Base-by-base conservation (phyloP, 64 coral and sea anemone genomes). In the Actinia equina region DNA sequence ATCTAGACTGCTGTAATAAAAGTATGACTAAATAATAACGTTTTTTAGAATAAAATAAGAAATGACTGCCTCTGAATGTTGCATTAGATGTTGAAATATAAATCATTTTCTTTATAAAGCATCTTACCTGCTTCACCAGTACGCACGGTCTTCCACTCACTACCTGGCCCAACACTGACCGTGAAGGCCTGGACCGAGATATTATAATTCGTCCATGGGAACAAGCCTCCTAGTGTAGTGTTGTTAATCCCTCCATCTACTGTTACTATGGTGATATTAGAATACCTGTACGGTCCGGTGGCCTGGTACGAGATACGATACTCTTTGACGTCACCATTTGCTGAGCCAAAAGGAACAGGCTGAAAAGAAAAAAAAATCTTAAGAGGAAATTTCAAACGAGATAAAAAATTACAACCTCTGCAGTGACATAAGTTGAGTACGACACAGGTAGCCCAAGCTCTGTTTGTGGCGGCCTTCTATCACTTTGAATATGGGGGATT, bases 71-170 rank as follows among this genome's bases (percentile, higher is more conserved):
- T 65, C 5, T 65, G 6, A 6, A 10, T 65, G n/a, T 65, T 1
- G n/a, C 62, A 25, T 65, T 65, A 5, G 19, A n/a, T 6, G 5
- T n/a, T n/a, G n/a, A 65, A 65, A 74, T n/a, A 16, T 12, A 30
- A 74, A 74, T 30, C 41, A 30, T 26, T 42, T 41, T 13, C 7
- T 8, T n/a, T 20, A n/a, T 23, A 20, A 5, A 65, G n/a, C 6
- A 65, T 74, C 91, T 51, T 88, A 96, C 94, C 94, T 27, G 85
- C 88, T 88, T 96, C 94, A 3, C 26, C 16, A 46, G 94, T 96
- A 44, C 79, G 84, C 44, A 87, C 65, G 79, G 86, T 90, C 46
- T 71, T 86, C 85, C 88, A 89, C 0, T 42, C 27, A 57, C 93
- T 93, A 84, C 44, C 54, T 16, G 93, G 93, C 65, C 96, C 96